These are phyloP conservation scores for Canis aureus DNA, from an alignment of 2,113 vertebrate genomes.

Conservation along the genomic window DNA sequence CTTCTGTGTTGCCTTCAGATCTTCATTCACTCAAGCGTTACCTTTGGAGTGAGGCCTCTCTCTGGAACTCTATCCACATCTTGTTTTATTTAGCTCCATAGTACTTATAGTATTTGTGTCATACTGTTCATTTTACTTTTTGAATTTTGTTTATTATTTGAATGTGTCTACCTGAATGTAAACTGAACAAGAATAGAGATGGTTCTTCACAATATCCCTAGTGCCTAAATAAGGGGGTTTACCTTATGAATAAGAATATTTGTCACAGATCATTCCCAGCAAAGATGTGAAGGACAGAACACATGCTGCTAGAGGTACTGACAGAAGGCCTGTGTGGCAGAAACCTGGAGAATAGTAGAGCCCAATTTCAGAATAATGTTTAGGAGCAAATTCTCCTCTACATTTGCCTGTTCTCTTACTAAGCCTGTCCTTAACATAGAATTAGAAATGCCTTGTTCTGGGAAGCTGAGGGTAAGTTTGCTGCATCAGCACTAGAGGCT, in stretches of 20 bases:
- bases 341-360: background rate
- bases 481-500: background rate
- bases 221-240: background rate
- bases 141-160: background rate
- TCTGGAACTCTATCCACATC: background rate
- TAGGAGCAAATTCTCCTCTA: background rate
- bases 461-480: background rate
- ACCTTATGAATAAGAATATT: background rate
- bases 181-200: background rate
- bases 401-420: background rate
- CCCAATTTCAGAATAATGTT: background rate
- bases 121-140: background rate
- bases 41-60: background rate
- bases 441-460: background rate
- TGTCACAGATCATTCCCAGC: background rate
- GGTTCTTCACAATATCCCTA: background rate
- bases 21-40: background rate
- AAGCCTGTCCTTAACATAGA: background rate
- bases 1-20: background rate
- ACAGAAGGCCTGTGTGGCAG: background rate
- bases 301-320: too few species aligned
- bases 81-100: background rate
- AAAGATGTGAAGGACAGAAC: background rate
- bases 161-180: background rate
- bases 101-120: background rate